Base-by-base conservation (phyloP, 2,797 vertebrate genomes). In the Balearica regulorum region DNA sequence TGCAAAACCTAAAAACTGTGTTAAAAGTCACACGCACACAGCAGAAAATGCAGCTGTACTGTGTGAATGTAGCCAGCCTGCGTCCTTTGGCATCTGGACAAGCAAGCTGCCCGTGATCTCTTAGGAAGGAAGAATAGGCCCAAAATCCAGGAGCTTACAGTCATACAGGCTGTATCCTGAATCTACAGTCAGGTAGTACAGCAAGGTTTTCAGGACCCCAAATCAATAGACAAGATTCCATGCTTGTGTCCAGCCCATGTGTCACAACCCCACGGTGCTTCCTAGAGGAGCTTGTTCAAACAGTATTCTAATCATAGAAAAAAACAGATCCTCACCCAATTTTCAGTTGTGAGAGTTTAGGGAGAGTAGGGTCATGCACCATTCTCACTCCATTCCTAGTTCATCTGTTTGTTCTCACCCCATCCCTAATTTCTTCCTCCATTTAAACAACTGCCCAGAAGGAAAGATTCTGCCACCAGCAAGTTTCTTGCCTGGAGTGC, bases 391-490 rank as follows among this genome's bases (percentile, higher is more conserved):
- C 17, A 10, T 53, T 58, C 13, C 44, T 28, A n/a, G 16, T 55
- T 60, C 1, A 0, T 37, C 55, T 49, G 8, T 58, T 16, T 3
- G 0, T 44, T 76, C 24, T 73, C 31, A 49, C 8, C 13, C 49
- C 22, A 61, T 25, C 14, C n/a, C 31, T 81, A 3, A 10, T 58
- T 75, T 78, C 54, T 72, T 61, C 41, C 12, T 86, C 14, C 10
- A 11, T 68, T 87, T 46, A 61, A 93, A 77, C 11, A 71, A 35
- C 17, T 66, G 16, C 26, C 14, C 37, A 79, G 35, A 76, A 87
- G 46, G 17, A 58, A 78, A 61, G 48, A 3, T 12, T 26, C 35
- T 79, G 28, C 28, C 46, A 78, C 9, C 33, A 49, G 20, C 54
- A 84, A 55, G 21, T 35, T 82, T 65, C 37, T 76, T 49, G 41